Base-by-base conservation (phyloP, 2,113 vertebrate genomes). In the Pipa parva region DNA sequence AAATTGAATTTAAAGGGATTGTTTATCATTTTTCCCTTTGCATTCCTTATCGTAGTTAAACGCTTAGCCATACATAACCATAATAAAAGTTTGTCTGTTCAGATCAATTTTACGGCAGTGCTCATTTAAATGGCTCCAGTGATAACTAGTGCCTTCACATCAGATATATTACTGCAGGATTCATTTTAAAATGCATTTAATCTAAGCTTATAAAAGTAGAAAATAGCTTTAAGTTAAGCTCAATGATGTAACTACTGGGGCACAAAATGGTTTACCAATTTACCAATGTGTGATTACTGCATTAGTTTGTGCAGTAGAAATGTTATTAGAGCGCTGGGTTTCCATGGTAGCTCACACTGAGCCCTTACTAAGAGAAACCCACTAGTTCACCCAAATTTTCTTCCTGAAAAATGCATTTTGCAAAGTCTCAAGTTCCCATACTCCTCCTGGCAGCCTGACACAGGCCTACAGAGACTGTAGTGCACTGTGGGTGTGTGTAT, bases 1-100 rank as follows among this genome's bases (percentile, higher is more conserved):
- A 48, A 69, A 63, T 71, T 76, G 58, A 63, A 75, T 72, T 11
- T 75, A 69, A 75, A 79, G 76, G 56, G 29, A 56, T 64, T 17
- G 56, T 72, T 37, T 73, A 73, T 76, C 64, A 59, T 68, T 57
- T 66, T 55, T 42, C 55, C 21, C 54, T 21, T 3, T 15, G 15
- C 10, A 21, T 11, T 3, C 24, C 49, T 37, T 29, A 48, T 57
- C 27, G 54, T 22, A 18, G 50, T 51, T 26, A 28, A 52, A 55
- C 15, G 36, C 33, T 55, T 26, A 5, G 17, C 63, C 8, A 42
- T 8, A 18, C 8, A 24, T 52, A 59, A 18, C 57, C 12, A 0
- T 51, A 27, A 55, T 63, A 72, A 33, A 7, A 2, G 56, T 52
- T 57, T 0, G 24, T 50, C 73, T 62, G 56, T 58, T 68, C 60